phyloP scores from a whole-genome alignment of 2,888 invertebrate genomes.

The Acrocyrtus sp. region DNA sequence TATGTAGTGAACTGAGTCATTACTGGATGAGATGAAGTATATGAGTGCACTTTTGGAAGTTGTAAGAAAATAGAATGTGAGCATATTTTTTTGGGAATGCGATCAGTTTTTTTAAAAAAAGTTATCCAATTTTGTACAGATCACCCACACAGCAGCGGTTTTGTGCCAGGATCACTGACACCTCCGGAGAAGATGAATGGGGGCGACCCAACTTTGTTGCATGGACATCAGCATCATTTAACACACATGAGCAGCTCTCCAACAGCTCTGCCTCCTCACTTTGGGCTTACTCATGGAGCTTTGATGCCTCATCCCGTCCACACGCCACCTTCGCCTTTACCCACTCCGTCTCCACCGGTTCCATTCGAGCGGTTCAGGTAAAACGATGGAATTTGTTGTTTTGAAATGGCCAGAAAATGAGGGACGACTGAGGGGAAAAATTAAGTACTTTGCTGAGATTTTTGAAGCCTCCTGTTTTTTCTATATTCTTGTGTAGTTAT shows the following conservation, averaged over 20 bases:
- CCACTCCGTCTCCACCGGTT: slow-evolving; percentile 68
- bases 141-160: slow-evolving; percentile 63
- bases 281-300: slow-evolving; percentile 70
- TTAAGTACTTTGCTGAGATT: too few species aligned
- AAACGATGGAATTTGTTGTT: background rate
- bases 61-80: background rate
- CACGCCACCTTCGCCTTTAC: slow-evolving; percentile 80
- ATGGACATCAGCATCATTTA: slow-evolving; percentile 65
- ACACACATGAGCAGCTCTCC: slow-evolving; percentile 62
- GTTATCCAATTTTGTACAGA: slow-evolving; percentile 51
- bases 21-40: too few species aligned
- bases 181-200: slow-evolving; percentile 68
- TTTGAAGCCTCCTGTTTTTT: too few species aligned
- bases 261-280: slow-evolving; percentile 81
- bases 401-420: too few species aligned
- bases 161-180: slow-evolving; percentile 68
- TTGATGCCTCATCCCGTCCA: slow-evolving; percentile 77
- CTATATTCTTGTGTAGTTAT: background rate
- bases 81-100: too few species aligned
- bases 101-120: background rate
- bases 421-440: too few species aligned
- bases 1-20: background rate
- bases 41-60: slow-evolving; percentile 2
- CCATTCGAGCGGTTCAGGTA: slow-evolving; percentile 65
- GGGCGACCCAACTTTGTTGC: slow-evolving; percentile 60